Conservation (phyloP, 2,888 invertebrate genomes). For the Polydrusus cervinus region DNA sequence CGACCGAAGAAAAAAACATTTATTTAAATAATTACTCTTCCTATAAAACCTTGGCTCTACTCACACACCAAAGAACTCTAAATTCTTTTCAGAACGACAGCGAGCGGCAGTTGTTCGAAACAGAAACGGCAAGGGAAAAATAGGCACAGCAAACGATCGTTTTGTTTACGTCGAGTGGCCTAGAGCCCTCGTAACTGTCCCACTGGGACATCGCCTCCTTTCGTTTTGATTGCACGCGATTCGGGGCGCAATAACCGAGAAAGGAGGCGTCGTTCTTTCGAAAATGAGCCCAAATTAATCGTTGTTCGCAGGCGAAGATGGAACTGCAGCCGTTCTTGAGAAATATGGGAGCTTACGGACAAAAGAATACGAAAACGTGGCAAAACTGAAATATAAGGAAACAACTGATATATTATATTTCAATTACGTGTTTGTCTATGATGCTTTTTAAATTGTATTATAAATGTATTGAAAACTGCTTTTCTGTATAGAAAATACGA, state of each 20-base stretch:
- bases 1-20: too few relatives aligned
- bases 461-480: too few relatives aligned
- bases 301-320: conserved; percentile 39
- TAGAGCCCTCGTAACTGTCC: conserved; percentile 40
- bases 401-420: too few relatives aligned
- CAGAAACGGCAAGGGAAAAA: conserved; percentile 26
- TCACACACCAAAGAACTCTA: background rate
- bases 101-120: conserved; percentile 31
- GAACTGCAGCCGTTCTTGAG: conserved; percentile 24
- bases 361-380: conserved; percentile 22
- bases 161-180: conserved; percentile 44
- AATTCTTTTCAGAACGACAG: conserved; percentile 14
- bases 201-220: conserved; percentile 42
- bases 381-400: conserved; percentile 2
- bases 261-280: conserved; percentile 32
- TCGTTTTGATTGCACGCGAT: conserved; percentile 47
- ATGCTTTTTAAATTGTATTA: too few relatives aligned
- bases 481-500: too few relatives aligned
- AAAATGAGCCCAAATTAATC: conserved; percentile 44
- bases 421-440: too few relatives aligned
- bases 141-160: conserved; percentile 30
- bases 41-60: background rate
- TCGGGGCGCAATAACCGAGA: conserved; percentile 33
- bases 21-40: too few relatives aligned
- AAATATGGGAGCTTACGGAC: conserved; percentile 37